phyloP scores from a whole-genome alignment of 2,888 invertebrate species.

The Cosmia pyralina region DNA sequence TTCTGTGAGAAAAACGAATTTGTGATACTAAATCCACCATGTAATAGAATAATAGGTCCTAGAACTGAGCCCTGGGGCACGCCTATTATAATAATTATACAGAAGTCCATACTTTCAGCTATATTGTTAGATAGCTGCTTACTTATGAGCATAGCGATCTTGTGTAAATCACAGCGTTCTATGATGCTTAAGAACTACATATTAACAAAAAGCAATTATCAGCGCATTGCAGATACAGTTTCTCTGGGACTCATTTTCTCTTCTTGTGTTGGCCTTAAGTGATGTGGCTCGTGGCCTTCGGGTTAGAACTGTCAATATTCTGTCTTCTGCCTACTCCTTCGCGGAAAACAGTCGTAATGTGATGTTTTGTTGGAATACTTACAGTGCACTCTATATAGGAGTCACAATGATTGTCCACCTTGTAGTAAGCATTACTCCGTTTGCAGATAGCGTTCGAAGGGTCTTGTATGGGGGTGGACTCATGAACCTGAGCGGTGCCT shows the following conservation, averaged over 20 bases:
- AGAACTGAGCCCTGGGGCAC: not conserved
- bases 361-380: conserved; percentile 85
- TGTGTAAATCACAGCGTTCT: not conserved
- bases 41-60: not conserved
- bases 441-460: conserved; percentile 71
- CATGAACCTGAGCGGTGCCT: conserved; percentile 34
- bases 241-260: not conserved
- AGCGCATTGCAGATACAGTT: not conserved
- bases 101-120: not conserved
- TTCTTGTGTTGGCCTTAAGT: too few relatives aligned
- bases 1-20: conserved; percentile 74
- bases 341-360: too few relatives aligned
- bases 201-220: too few relatives aligned
- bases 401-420: conserved; percentile 92
- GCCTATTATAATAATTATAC: not conserved
- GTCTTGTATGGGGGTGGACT: not conserved
- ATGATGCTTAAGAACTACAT: too few relatives aligned
- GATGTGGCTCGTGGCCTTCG: too few relatives aligned
- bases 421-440: conserved; percentile 90
- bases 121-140: not conserved
- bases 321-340: not conserved
- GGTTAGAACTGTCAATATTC: not conserved
- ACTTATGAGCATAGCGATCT: not conserved
- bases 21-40: not conserved
- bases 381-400: conserved; percentile 92